phyloP scores from a whole-genome alignment of 2,888 invertebrate genomes.

The Pheosia gnoma region DNA sequence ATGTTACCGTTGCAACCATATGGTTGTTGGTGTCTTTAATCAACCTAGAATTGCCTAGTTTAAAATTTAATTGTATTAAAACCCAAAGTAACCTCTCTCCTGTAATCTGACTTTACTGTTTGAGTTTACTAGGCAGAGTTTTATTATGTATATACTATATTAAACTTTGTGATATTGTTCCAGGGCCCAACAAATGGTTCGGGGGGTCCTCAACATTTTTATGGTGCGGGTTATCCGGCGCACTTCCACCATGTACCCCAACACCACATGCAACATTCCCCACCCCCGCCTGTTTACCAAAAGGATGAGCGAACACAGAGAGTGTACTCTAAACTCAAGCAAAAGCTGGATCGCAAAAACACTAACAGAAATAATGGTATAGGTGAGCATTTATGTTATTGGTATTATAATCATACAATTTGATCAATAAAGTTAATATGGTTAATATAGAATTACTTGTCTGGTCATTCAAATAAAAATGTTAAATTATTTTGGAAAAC shows the following conservation, averaged over 20 bases:
- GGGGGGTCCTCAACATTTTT: constrained; percentile 88
- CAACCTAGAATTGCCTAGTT: too few species aligned
- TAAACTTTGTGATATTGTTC: constrained; percentile 37
- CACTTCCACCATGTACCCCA: constrained; percentile 82
- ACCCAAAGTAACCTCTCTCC: too few species aligned
- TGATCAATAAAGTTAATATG: too few species aligned
- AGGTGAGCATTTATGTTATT: constrained; percentile 65
- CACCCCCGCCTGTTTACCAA: constrained; percentile 85
- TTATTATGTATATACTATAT: background rate
- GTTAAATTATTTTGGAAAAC: too few species aligned
- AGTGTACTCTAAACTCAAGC: constrained; percentile 90
- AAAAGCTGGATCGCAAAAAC: constrained; percentile 89
- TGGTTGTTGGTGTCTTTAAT: too few species aligned
- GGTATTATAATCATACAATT: background rate
- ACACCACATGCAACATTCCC: constrained; percentile 88
- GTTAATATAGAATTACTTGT: too few species aligned
- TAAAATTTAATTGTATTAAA: too few species aligned
- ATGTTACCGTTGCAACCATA: too few species aligned
- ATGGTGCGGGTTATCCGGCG: constrained; percentile 84
- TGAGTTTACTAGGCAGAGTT: too few species aligned
- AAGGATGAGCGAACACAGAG: constrained; percentile 92
- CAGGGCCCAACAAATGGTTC: constrained; percentile 89
- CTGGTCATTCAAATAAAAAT: too few species aligned
- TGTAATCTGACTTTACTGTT: too few species aligned
- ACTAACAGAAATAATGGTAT: constrained; percentile 81